Evolutionary conservation across 2,888 invertebrate species (phyloP), one percentile per base, ranked within the genome.

Genomic region (Odontocolon sp.): DNA sequence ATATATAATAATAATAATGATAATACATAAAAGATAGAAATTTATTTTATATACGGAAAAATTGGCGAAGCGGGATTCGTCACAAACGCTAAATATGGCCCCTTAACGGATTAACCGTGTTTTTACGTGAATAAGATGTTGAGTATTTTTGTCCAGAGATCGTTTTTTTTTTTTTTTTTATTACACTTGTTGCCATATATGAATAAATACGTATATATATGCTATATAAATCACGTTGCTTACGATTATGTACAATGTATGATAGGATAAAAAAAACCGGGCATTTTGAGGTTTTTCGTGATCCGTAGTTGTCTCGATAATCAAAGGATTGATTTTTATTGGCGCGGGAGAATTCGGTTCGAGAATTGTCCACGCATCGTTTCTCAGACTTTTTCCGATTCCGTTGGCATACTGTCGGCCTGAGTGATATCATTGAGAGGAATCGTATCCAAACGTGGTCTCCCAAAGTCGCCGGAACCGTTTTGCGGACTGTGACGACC

Each of bases 361-460:
- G 3, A 11, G 3, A 47, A 31, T 54, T 11, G 18, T 18, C 14
- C 3, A 2, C 6, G 14, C 11, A 23, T 1, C 5, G 42, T 14
- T 45, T 11, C 31, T 77, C 56, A 88, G 28, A 87, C 70, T 79
- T 85, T 86, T 64, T 88, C 87, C 1, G 87, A 87, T 73, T 94
- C 93, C 0, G 94, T 94, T 0, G 93, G 93, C 86, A 94, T 93
- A 82, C 91, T 91, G 1, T 94, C 93, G 23, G 92, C 87, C 82
- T 93, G 91, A 0, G 93, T 93, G 69, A 93, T 91, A 76, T 94
- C 94, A 57, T 92, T 93, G 90, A 94, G 91, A 0, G 93, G 93
- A 80, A 93, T 92, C 77, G 92, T 92, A 71, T 93, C 93, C 23
- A 92, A 89, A 81, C 81, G 81, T 47, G 79, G 82, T 45, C 81